Evolutionary conservation across 2,888 invertebrate genomes (phyloP).

Genomic region (Prionchulus punctatus): DNA sequence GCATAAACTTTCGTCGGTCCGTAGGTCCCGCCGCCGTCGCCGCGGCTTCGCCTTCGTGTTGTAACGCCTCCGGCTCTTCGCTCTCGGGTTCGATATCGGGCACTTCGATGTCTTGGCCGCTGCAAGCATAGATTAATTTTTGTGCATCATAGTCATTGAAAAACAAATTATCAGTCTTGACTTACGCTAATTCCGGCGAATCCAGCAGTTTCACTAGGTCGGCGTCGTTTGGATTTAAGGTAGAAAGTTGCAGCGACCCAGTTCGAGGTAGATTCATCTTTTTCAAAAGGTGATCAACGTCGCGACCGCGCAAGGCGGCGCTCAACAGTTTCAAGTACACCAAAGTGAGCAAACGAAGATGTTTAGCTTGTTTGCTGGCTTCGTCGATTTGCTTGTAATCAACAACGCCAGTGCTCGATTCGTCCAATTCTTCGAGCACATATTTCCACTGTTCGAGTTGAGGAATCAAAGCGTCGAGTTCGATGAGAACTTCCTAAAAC

Average conservation of each 20-base stretch:
- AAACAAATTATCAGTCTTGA: neutral
- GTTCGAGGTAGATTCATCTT: neutral
- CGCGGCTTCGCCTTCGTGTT: neutral
- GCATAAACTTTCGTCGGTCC: slow-evolving; percentile 19
- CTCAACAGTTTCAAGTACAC: neutral
- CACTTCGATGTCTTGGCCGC: neutral
- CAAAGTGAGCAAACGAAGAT: neutral
- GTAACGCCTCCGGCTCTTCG: neutral
- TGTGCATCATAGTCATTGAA: no score
- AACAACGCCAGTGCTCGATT: neutral
- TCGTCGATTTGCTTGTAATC: neutral
- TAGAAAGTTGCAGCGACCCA: neutral
- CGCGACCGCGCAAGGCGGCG: neutral
- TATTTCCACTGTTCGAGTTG: neutral
- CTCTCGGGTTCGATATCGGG: neutral
- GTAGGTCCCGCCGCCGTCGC: neutral
- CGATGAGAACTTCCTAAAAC: neutral
- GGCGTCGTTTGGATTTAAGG: neutral
- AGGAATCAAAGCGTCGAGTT: neutral
- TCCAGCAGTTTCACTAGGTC: neutral
- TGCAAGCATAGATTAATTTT: neutral
- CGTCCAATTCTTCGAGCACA: neutral
- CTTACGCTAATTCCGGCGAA: neutral
- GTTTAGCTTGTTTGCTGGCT: neutral
- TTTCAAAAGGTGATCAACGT: neutral